Base-by-base conservation (phyloP, 2,888 invertebrate species). In the Siphlonurus alternatus region DNA sequence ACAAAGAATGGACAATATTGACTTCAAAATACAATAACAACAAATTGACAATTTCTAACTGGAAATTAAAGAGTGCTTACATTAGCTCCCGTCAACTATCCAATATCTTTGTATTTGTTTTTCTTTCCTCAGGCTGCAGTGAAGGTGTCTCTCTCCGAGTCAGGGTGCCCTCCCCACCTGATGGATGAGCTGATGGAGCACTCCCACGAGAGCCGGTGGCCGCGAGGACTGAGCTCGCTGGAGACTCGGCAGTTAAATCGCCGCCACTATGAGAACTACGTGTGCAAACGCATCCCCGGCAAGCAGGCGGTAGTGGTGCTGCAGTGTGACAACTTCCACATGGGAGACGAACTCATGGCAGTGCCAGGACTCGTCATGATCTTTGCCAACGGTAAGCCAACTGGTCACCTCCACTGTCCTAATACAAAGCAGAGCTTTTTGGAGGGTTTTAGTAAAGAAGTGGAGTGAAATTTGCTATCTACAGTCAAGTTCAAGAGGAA, bases 341-440 rank as follows among this genome's bases (percentile, higher is more conserved):
- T 97, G 82, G 88, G 91, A 65, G 93, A 93, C 68, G 94, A 96
- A 71, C 92, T 97, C 84, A 93, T 96, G 84, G 84, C 93, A 54
- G 94, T 95, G 71, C 96, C 96, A 0, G 97, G 96, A 1, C 82
- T 97, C 68, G 95, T 97, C 63, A 95, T 97, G 95, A 96, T 97
- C 73, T 97, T 97, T 78, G 97, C 97, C 66, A 96, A 97, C 77
- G 97, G 96, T 67, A 93, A 96, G n/a, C 20, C n/a, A 10, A 51
- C 10, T 51, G n/a, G n/a, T n/a, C n/a, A n/a, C n/a, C n/a, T n/a
- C n/a, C n/a, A n/a, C n/a, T n/a, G n/a, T n/a, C n/a, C n/a, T 54
- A 19, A 54, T 54, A 22, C 19, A 54, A 7, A 54, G 56, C 20
- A 54, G 2, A 1, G 19, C 22, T 22, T 54, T 19, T 19, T 10